A percentile compares a stretch with the other conserved stretches of the same genome.
These are phyloP conservation scores for Drosophila nikananu DNA, from an alignment of 1,140 invertebrate genomes.

Conservation along the genomic window DNA sequence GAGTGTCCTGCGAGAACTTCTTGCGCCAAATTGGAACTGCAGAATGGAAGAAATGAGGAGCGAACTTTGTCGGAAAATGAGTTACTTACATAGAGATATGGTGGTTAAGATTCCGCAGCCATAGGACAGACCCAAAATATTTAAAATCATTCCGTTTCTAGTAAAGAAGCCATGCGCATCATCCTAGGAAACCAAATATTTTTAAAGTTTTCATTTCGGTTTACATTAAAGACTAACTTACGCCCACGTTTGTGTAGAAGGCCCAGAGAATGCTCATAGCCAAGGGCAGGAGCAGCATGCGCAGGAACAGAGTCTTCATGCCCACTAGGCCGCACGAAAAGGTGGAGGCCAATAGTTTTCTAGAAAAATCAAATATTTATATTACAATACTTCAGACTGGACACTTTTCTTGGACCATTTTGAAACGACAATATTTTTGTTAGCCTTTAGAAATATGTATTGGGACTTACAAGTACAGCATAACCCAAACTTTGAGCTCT, in stretches of 20 bases:
- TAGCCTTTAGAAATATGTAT: too few relatives aligned
- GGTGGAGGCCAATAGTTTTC: constrained; percentile 90
- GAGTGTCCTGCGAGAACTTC: constrained; percentile 94
- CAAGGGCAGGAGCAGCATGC: constrained; percentile 91
- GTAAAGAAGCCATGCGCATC: constrained; percentile 91
- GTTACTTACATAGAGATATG: constrained; percentile 90
- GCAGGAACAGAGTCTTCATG: constrained; percentile 90
- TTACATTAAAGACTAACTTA: constrained; percentile 65
- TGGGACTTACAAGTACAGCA: constrained; percentile 93
- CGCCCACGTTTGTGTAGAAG: constrained; percentile 91
- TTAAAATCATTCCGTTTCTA: constrained; percentile 93
- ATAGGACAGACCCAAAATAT: constrained; percentile 91
- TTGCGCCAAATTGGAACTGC: constrained; percentile 93
- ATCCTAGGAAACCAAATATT: constrained; percentile 85
- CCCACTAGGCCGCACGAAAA: constrained; percentile 91
- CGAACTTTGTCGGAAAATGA: background rate
- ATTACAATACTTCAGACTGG: too few relatives aligned
- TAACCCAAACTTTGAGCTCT: constrained; percentile 89
- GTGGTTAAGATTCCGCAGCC: constrained; percentile 93
- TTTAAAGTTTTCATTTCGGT: background rate
- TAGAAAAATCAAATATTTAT: constrained; percentile 73
- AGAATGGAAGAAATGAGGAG: constrained; percentile 39
- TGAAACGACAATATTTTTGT: too few relatives aligned
- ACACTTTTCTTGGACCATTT: too few relatives aligned
- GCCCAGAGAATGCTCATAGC: constrained; percentile 92